phyloP scores from a whole-genome alignment of 2,113 vertebrate genomes.

The Ariopsis seemanni region DNA sequence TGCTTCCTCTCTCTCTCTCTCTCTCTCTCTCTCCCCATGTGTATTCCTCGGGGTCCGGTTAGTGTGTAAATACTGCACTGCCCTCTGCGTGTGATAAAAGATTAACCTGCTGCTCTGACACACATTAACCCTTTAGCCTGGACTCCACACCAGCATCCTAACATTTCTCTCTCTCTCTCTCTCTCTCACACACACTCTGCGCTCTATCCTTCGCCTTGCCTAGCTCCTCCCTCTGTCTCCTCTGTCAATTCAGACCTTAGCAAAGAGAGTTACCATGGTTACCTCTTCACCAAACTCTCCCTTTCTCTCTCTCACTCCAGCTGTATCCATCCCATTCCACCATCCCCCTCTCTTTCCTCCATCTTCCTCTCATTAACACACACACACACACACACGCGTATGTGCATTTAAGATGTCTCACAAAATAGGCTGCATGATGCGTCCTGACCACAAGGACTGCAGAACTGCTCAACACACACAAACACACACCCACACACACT shows the following conservation, averaged over 20 bases:
- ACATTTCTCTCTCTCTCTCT: conserved; percentile 12
- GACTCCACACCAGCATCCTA: conserved; percentile 22
- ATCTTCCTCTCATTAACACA: conserved; percentile 60
- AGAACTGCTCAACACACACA: conserved; percentile 7
- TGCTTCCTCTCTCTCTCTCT: background rate
- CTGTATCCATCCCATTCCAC: conserved; percentile 67
- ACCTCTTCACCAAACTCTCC: conserved; percentile 72
- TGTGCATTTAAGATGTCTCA: background rate
- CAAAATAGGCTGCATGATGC: conserved; percentile 7
- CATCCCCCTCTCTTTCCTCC: conserved; percentile 43
- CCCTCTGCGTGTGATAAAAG: conserved; percentile 65
- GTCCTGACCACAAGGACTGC: background rate
- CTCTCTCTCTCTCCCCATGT: conserved; percentile 29
- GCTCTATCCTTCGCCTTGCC: conserved; percentile 3
- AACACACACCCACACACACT: conserved; percentile 3
- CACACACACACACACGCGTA: conserved; percentile 16
- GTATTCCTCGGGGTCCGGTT: conserved; percentile 46
- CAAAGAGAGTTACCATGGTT: conserved; percentile 76
- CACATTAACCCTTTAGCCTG: conserved; percentile 69
- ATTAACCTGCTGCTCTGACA: conserved; percentile 67
- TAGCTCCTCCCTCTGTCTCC: conserved; percentile 20
- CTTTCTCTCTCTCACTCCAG: conserved; percentile 60
- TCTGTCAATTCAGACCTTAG: conserved; percentile 70
- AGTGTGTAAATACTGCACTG: conserved; percentile 58
- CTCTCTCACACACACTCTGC: background rate